These are phyloP conservation scores for Romanogobio albipinnatus DNA, from an alignment of 2,113 vertebrate genomes.

Conservation along the genomic window DNA sequence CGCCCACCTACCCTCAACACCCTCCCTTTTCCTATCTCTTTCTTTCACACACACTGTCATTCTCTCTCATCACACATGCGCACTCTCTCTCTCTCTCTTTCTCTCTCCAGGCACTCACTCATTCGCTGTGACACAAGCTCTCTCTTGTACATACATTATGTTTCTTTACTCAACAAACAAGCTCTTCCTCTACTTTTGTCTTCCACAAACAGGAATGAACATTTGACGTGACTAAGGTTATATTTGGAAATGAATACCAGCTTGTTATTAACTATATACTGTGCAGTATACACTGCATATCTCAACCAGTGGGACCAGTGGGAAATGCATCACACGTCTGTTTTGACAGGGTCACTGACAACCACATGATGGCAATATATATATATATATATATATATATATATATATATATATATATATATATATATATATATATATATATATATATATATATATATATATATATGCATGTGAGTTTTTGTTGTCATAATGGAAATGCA, in stretches of 20 bases:
- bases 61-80: constrained; percentile 34
- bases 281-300: neutral
- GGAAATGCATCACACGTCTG: constrained; percentile 1
- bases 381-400: no score
- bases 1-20: constrained; percentile 59
- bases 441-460: no score
- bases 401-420: no score
- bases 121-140: constrained; percentile 58
- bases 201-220: constrained; percentile 27
- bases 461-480: no score
- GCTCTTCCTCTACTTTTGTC: constrained; percentile 36
- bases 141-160: constrained; percentile 59
- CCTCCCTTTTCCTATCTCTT: constrained; percentile 66
- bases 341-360: neutral
- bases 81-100: constrained; percentile 46
- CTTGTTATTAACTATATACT: neutral
- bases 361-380: neutral
- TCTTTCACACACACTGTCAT: constrained; percentile 37
- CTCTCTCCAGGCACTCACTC: constrained; percentile 61
- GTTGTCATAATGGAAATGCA: no score
- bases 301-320: neutral
- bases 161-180: constrained; percentile 64
- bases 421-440: no score
- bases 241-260: neutral
- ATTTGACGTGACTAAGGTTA: neutral